These are phyloP conservation scores for Alosa sapidissima DNA, from an alignment of 2,797 vertebrate species.

Conservation along the genomic window DNA sequence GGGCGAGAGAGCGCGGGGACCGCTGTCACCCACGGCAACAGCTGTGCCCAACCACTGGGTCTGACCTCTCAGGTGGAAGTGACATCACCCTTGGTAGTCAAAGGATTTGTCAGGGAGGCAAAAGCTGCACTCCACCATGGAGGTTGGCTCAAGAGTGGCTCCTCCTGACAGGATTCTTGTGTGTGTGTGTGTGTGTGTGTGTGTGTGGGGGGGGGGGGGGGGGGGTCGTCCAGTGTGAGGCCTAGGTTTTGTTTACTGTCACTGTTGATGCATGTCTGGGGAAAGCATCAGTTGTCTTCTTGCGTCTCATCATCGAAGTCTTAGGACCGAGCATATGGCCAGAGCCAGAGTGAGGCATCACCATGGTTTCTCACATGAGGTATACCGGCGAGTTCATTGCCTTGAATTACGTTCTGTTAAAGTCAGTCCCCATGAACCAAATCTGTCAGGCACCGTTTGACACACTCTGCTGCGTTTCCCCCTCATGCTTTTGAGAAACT, in stretches of 20 bases:
- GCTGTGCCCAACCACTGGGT: not conserved
- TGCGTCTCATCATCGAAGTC: too few relatives aligned
- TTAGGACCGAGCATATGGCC: not conserved
- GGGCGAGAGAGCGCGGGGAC: too few relatives aligned
- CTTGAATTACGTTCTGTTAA: not conserved
- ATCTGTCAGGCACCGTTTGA: not conserved
- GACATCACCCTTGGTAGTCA: not conserved
- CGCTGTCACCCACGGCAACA: not conserved
- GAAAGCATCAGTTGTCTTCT: not conserved
- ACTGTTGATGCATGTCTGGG: not conserved
- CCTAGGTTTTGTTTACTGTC: not conserved
- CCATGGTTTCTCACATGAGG: not conserved
- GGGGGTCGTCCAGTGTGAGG: too few relatives aligned
- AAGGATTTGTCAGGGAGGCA: not conserved
- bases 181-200: too few relatives aligned
- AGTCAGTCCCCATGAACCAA: conserved; percentile 16
- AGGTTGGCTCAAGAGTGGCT: not conserved
- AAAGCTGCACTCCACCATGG: not conserved
- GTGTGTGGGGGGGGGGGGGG: too few relatives aligned
- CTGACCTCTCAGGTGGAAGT: not conserved
- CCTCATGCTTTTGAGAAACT: conserved; percentile 10
- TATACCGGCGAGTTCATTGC: not conserved
- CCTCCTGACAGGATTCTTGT: not conserved
- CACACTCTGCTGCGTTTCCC: not conserved
- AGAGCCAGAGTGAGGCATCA: not conserved